Evolutionary conservation across 1,140 invertebrate species (phyloP).

Genomic region (Matsumurasca onukii): DNA sequence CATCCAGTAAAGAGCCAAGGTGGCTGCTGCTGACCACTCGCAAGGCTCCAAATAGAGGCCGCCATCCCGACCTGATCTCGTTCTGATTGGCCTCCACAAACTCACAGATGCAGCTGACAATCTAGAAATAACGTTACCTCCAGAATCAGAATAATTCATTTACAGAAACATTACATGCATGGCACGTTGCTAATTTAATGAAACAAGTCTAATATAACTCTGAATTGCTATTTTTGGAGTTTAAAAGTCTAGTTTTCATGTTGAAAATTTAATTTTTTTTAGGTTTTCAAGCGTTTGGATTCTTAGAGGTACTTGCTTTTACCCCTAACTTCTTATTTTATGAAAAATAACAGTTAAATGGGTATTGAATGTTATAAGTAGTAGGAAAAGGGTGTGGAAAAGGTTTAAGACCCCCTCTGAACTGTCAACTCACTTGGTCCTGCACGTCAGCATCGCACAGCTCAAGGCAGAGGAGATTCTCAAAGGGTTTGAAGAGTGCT

Average conservation of each 20-base stretch:
- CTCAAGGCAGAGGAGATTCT: slow-evolving; percentile 90
- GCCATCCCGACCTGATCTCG: slow-evolving; percentile 92
- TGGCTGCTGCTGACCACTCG: slow-evolving; percentile 72
- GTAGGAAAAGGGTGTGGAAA: too few relatives aligned
- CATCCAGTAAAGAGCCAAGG: slow-evolving; percentile 78
- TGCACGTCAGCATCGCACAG: slow-evolving; percentile 88
- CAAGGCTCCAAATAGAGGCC: slow-evolving; percentile 87
- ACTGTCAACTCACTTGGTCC: slow-evolving; percentile 76
- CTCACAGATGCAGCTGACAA: slow-evolving; percentile 92
- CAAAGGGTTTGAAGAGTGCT: slow-evolving; percentile 91
- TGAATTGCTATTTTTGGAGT: too few relatives aligned
- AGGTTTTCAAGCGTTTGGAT: too few relatives aligned
- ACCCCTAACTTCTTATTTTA: too few relatives aligned
- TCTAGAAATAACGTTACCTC: slow-evolving; percentile 56
- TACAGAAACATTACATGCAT: not conserved
- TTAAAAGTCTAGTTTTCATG: too few relatives aligned
- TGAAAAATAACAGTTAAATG: too few relatives aligned
- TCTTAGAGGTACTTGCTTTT: too few relatives aligned
- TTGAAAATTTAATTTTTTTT: too few relatives aligned
- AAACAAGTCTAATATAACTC: too few relatives aligned
- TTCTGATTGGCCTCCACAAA: slow-evolving; percentile 91
- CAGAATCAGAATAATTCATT: slow-evolving; percentile 26
- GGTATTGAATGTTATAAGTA: too few relatives aligned
- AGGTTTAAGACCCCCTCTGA: too few relatives aligned
- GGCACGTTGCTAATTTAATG: too few relatives aligned